Evolutionary conservation across 2,113 vertebrate genomes (phyloP), one percentile per base, ranked within the genome.

Genomic region (Coptodon bakossiorum): DNA sequence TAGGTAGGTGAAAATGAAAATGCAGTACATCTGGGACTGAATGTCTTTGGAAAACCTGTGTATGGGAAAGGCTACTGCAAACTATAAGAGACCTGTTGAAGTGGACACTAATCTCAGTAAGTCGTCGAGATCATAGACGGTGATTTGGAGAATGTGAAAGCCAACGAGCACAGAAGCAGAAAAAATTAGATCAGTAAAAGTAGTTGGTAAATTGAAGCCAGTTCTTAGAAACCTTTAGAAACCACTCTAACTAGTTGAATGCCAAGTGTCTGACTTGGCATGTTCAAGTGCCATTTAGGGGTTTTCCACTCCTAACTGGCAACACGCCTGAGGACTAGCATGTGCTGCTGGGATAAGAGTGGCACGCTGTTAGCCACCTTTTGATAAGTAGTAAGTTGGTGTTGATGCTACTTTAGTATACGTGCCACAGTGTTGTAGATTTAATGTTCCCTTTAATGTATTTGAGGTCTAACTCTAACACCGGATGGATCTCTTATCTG

Each of bases 271-370:
- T 71, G 36, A 71, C 38, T 73, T 27, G 40, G 22, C 27, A 6
- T 78, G 73, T 52, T 78, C 17, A 78, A 78, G 29, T 78, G 45
- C 7, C 45, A 52, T 78, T 78, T 9, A 78, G 73, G 45, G 45
- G 73, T 52, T 78, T 78, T 52, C 45, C 17, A 78, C 16, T 50
- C 43, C 43, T 50, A 78, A 31, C 24, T 78, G 43, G 71, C 43
- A 78, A 50, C 17, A 78, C 5, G 17, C 24, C 73, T 34, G 24
- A 78, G 43, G 45, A 50, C 45, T 78, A 31, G 24, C 6, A 50
- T 52, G 27, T 78, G 73, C 27, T 78, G 13, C 27, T 13, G 16
- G 43, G 13, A 78, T 50, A n/a, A 50, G 43, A 50, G 9, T 34
- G 73, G 6, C 16, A 78, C 11, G 3, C 73, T 52, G 6, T 78